Conservation (phyloP, 2,113 vertebrate species). For the Hemiprocne comata region DNA sequence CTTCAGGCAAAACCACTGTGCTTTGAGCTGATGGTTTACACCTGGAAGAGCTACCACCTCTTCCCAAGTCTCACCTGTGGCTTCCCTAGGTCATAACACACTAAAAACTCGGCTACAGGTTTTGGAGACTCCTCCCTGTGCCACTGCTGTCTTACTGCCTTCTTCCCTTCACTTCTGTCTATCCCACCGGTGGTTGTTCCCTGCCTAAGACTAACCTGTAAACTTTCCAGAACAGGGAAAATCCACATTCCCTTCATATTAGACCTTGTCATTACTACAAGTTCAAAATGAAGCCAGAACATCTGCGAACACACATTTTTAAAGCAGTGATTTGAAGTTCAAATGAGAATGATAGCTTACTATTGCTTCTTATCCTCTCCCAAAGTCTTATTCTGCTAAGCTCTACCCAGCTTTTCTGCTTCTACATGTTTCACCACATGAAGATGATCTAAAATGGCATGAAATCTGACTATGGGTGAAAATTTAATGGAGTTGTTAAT, state of each 20-base stretch:
- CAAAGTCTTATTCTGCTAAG: conserved; percentile 39
- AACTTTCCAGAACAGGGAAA: not conserved
- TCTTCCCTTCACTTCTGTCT: not conserved
- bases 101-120: not conserved
- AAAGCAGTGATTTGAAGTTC: conserved; percentile 44
- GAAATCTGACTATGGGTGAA: conserved; percentile 20
- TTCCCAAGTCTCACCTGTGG: not conserved
- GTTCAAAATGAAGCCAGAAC: not conserved
- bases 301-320: conserved; percentile 14
- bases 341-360: conserved; percentile 43
- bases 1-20: not conserved
- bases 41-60: not conserved
- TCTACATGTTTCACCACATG: conserved; percentile 35
- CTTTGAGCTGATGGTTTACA: not conserved
- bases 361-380: conserved; percentile 37
- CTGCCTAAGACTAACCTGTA: not conserved
- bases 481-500: conserved; percentile 43
- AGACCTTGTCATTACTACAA: conserved; percentile 10
- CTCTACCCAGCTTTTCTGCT: conserved; percentile 48
- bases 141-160: not conserved
- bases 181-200: fast-evolving
- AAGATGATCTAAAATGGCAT: conserved; percentile 38
- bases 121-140: not conserved
- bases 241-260: conserved; percentile 24
- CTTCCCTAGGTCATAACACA: not conserved